Percentiles rank a stretch among this genome's conserved stretches.
These are phyloP conservation scores for Pocillopora verrucosa DNA, from an alignment of 64 coral and sea anemone genomes.

Conservation along the genomic window DNA sequence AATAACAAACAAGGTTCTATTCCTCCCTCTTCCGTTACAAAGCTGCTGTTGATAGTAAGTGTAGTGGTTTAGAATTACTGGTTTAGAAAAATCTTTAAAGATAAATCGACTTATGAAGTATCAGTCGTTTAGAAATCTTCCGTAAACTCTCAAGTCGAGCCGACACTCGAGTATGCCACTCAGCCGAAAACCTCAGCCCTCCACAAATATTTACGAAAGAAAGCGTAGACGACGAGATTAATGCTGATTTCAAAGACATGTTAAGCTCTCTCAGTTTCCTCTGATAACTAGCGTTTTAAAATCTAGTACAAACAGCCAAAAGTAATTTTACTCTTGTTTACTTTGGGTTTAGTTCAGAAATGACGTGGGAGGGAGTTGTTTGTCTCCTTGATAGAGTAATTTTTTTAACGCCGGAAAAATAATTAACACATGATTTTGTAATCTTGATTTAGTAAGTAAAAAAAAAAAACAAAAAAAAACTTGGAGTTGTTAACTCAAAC, in stretches of 20 bases:
- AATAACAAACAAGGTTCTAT: no score
- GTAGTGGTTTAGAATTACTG: no score
- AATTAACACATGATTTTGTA: background rate
- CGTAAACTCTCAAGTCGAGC: background rate
- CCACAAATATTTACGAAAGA: background rate
- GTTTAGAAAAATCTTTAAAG: no score
- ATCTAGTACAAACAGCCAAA: background rate
- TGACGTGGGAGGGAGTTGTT: background rate
- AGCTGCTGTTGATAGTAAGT: no score
- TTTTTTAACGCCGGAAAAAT: background rate
- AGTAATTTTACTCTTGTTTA: background rate
- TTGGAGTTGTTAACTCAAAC: no score
- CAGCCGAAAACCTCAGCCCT: background rate
- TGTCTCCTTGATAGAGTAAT: background rate
- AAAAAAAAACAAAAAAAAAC: no score
- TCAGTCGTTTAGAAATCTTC: no score
- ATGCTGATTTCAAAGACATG: background rate
- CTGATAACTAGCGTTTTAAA: background rate
- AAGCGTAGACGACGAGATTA: slow-evolving; percentile 10
- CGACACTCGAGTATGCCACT: background rate
- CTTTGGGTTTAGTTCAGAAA: background rate
- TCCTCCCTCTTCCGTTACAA: no score
- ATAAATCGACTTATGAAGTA: no score
- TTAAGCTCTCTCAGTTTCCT: background rate
- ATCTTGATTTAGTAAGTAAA: background rate